Conservation (phyloP, 2,888 invertebrate genomes). For the Nemurella pictetii region DNA sequence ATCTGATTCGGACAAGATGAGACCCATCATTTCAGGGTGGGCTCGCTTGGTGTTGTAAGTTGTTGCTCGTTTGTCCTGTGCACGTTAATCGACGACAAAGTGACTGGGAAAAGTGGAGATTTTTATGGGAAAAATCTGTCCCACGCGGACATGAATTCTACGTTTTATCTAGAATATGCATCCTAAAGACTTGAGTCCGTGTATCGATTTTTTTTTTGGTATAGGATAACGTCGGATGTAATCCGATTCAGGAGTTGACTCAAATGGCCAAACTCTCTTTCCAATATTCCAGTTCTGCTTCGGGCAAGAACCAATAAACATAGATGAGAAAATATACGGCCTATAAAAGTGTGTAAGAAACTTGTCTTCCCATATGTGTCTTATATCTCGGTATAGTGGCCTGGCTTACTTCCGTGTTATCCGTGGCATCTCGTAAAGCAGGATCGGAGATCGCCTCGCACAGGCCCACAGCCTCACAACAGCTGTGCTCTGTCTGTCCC, state of each 20-base stretch:
- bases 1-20: background rate
- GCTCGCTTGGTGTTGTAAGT: background rate
- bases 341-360: conserved; percentile 10
- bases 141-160: background rate
- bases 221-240: background rate
- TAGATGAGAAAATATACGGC: conserved; percentile 2
- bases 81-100: no score
- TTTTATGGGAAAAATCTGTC: background rate
- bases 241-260: background rate
- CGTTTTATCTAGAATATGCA: background rate
- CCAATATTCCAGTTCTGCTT: background rate
- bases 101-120: background rate
- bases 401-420: background rate
- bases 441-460: background rate
- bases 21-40: background rate
- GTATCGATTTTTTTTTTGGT: background rate
- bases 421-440: background rate
- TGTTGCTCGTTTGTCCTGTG: background rate
- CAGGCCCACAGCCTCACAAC: no score
- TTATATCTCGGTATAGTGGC: background rate
- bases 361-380: conserved; percentile 13
- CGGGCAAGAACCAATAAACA: conserved; percentile 10
- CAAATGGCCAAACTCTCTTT: background rate
- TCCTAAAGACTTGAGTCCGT: background rate
- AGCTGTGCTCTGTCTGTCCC: background rate